phyloP scores from a whole-genome alignment of 2,888 invertebrate species.

The Andrena praecox region DNA sequence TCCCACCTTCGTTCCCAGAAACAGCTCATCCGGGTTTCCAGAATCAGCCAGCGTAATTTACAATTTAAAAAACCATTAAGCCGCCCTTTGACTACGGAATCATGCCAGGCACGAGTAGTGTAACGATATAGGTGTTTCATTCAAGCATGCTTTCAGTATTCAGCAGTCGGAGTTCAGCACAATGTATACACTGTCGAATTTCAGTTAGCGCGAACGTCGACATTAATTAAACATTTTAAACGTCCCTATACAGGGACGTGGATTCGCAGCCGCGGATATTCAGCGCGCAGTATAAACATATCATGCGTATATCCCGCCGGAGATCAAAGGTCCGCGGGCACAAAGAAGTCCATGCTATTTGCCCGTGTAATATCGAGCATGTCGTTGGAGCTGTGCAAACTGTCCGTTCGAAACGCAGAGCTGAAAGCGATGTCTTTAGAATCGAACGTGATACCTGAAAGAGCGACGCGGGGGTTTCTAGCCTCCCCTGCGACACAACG shows the following conservation, averaged over 20 bases:
- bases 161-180: not conserved
- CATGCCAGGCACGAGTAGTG: not conserved
- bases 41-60: not conserved
- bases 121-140: not conserved
- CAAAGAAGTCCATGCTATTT: conserved; percentile 19
- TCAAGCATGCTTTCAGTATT: not conserved
- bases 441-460: not conserved
- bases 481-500: not conserved
- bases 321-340: conserved; percentile 26
- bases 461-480: not conserved
- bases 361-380: conserved; percentile 9
- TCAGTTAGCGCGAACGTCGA: conserved; percentile 1
- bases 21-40: no score
- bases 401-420: not conserved
- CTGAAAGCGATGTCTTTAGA: conserved; percentile 2
- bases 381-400: conserved; percentile 1
- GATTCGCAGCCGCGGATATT: not conserved
- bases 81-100: not conserved
- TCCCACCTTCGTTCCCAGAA: no score
- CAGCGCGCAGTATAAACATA: conserved; percentile 1
- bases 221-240: conserved; percentile 31
- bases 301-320: conserved; percentile 5
- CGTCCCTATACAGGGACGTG: conserved; percentile 5
- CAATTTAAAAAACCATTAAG: not conserved
- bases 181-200: conserved; percentile 11